Percentiles rank a stretch among this genome's conserved stretches.
Evolutionary conservation across 2,888 invertebrate species (phyloP).

Genomic region (Chloroclystis v-ata): DNA sequence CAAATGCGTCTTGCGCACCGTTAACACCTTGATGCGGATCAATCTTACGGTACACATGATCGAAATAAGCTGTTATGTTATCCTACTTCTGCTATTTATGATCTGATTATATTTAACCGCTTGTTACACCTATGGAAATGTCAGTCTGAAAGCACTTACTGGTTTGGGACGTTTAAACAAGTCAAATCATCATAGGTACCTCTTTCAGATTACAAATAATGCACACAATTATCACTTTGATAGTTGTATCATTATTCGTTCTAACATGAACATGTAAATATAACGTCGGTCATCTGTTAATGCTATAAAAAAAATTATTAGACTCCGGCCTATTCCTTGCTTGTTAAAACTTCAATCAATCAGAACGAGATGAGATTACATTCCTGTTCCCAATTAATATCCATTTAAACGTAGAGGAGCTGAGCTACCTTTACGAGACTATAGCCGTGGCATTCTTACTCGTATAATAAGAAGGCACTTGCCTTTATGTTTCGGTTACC

Average conservation of each 20-base stretch:
- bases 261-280: too few relatives aligned
- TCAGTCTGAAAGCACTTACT: too few relatives aligned
- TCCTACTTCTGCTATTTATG: neutral
- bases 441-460: conserved; percentile 29
- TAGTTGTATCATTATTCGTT: too few relatives aligned
- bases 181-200: too few relatives aligned
- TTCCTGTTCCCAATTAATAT: conserved; percentile 13
- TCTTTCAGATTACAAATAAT: too few relatives aligned
- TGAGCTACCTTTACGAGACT: conserved; percentile 11
- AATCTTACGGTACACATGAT: conserved; percentile 57
- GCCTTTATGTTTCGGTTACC: conserved; percentile 61
- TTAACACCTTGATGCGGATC: conserved; percentile 58
- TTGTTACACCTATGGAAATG: too few relatives aligned
- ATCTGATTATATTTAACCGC: neutral
- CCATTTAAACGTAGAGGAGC: conserved; percentile 14
- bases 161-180: too few relatives aligned
- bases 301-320: too few relatives aligned
- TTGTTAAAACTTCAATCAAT: neutral
- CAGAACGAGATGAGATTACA: conserved; percentile 5
- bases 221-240: too few relatives aligned
- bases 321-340: too few relatives aligned
- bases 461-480: conserved; percentile 28
- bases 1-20: conserved; percentile 48
- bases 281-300: too few relatives aligned
- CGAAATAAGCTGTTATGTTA: conserved; percentile 35